Evolutionary conservation across 2,888 invertebrate species (phyloP).

Genomic region (Andricus quercusramuli): DNA sequence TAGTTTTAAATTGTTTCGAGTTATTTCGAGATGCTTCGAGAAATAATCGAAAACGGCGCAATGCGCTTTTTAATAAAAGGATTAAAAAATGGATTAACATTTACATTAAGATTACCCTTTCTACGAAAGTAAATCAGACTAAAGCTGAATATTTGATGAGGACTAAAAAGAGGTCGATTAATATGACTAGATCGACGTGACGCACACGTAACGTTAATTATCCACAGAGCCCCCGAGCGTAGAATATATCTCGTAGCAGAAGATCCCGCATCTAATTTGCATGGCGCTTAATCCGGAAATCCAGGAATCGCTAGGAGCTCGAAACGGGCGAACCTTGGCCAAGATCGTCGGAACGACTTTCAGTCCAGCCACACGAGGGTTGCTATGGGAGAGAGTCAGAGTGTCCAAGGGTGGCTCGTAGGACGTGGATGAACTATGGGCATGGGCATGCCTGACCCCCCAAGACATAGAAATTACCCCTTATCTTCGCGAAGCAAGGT

Average conservation of each 20-base stretch:
- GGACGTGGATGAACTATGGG: conserved; percentile 73
- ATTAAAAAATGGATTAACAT: too few relatives aligned
- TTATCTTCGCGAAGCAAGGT: conserved; percentile 74
- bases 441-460: conserved; percentile 74
- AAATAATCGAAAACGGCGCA: too few relatives aligned
- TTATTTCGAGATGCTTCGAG: too few relatives aligned
- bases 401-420: conserved; percentile 56
- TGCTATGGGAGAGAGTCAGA: conserved; percentile 48
- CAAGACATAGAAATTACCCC: conserved; percentile 74
- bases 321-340: conserved; percentile 52
- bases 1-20: too few relatives aligned
- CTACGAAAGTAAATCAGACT: background rate
- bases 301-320: conserved; percentile 40
- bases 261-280: conserved; percentile 70
- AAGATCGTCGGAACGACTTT: conserved; percentile 73
- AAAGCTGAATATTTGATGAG: conserved; percentile 1
- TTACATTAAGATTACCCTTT: background rate
- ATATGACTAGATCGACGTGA: conserved; percentile 12
- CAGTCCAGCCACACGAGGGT: conserved; percentile 58
- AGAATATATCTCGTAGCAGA: conserved; percentile 13
- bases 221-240: conserved; percentile 19
- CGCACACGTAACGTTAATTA: conserved; percentile 44
- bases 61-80: too few relatives aligned
- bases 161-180: conserved; percentile 27
- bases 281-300: conserved; percentile 65